phyloP scores from a whole-genome alignment of 1,140 invertebrate genomes.

The Sweltsa coloradensis region DNA sequence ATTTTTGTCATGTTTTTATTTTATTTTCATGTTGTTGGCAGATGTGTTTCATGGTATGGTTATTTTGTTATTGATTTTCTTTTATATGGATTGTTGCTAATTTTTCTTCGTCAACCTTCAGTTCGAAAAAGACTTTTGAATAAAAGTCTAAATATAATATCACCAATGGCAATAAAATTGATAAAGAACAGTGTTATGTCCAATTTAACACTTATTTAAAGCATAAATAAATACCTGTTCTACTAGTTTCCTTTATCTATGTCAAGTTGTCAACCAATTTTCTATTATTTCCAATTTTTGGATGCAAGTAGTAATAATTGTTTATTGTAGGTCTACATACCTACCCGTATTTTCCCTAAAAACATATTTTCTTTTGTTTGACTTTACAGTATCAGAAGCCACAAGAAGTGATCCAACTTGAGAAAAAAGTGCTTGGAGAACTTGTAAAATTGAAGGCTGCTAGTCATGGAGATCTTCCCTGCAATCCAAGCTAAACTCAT shows the following conservation, averaged over 20 bases:
- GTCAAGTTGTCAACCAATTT: not conserved
- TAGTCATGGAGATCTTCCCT: constrained; percentile 37
- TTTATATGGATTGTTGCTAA: too few species aligned
- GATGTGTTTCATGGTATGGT: too few species aligned
- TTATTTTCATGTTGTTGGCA: too few species aligned
- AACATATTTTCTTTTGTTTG: constrained; percentile 26
- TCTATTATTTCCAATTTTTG: not conserved
- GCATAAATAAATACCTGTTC: not conserved
- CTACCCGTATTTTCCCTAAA: not conserved
- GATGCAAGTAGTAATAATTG: too few species aligned
- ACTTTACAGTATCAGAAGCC: constrained; percentile 71
- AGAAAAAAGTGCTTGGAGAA: constrained; percentile 42
- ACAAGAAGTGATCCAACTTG: constrained; percentile 48
- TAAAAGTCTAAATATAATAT: too few species aligned
- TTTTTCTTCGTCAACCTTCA: too few species aligned
- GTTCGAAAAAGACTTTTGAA: too few species aligned
- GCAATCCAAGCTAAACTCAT: constrained; percentile 33
- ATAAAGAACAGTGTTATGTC: not conserved
- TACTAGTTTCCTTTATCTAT: not conserved
- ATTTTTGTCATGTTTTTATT: too few species aligned
- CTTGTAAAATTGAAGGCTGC: constrained; percentile 37
- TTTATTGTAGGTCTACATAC: too few species aligned
- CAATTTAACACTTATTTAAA: not conserved
- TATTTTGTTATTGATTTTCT: too few species aligned
- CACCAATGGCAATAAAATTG: not conserved